Evolutionary conservation across 2,888 invertebrate genomes (phyloP).

Genomic region (Apoderus coryli): DNA sequence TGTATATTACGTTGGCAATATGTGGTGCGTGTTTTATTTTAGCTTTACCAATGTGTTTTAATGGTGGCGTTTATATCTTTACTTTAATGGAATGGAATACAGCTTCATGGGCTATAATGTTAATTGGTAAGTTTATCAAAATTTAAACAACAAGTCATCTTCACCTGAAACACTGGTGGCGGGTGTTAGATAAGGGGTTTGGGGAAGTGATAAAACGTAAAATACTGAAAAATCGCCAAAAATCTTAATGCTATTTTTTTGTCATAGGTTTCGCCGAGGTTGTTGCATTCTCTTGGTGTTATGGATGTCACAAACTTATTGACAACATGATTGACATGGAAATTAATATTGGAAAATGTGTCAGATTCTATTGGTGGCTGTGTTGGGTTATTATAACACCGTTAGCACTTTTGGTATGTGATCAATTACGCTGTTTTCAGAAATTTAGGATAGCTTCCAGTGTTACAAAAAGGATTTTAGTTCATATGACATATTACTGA

Average conservation of each 20-base stretch:
- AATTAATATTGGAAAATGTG: conserved; percentile 45
- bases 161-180: too few species aligned
- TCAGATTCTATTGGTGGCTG: conserved; percentile 52
- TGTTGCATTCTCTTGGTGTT: conserved; percentile 50
- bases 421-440: not conserved
- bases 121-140: conserved; percentile 52
- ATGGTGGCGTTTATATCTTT: conserved; percentile 59
- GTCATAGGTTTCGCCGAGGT: conserved; percentile 36
- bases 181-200: too few species aligned
- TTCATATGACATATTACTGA: too few species aligned
- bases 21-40: conserved; percentile 51
- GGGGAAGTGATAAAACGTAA: too few species aligned
- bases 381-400: conserved; percentile 62
- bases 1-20: conserved; percentile 47
- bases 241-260: too few species aligned
- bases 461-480: too few species aligned
- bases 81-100: conserved; percentile 64
- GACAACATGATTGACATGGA: conserved; percentile 44
- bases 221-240: too few species aligned
- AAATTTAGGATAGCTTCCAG: too few species aligned
- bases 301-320: conserved; percentile 47
- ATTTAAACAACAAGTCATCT: too few species aligned
- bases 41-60: conserved; percentile 61
- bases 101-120: conserved; percentile 58
- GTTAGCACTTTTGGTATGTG: conserved; percentile 51